phyloP scores from a whole-genome alignment of 2,113 vertebrate genomes.

The Narcine bancroftii region DNA sequence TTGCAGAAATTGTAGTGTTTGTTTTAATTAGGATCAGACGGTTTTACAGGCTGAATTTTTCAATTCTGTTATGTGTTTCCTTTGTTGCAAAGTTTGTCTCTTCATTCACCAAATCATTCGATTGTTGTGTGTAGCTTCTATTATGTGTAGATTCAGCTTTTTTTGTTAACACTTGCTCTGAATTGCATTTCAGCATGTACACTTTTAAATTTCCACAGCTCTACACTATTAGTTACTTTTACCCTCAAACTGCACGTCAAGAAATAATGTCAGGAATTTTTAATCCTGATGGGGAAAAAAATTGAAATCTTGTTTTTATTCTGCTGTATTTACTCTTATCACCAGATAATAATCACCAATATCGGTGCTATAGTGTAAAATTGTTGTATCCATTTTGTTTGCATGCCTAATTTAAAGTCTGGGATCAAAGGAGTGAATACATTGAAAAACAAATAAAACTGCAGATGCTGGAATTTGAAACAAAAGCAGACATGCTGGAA shows the following conservation, averaged over 20 bases:
- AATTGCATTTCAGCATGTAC: not conserved
- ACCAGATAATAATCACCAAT: not conserved
- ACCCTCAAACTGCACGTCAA: no score
- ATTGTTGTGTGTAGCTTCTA: not conserved
- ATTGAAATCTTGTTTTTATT: not conserved
- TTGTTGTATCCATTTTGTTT: not conserved
- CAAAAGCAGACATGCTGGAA: no score
- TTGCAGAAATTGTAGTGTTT: not conserved
- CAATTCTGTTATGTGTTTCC: not conserved
- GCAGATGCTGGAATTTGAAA: no score
- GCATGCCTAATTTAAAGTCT: not conserved
- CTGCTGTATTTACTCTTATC: not conserved
- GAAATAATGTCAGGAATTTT: no score
- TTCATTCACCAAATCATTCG: not conserved
- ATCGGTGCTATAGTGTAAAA: not conserved
- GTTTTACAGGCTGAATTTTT: not conserved
- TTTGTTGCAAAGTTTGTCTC: not conserved
- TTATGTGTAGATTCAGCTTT: not conserved
- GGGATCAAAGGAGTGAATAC: not conserved
- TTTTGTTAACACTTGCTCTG: constrained; percentile 1
- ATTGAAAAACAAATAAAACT: not conserved
- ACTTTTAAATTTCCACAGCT: not conserved
- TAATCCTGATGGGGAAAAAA: no score
- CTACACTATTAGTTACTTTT: not conserved
- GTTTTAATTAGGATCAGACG: not conserved